These are phyloP conservation scores for Xiphophorus maculatus DNA, from an alignment of 2,113 vertebrate genomes.

Conservation along the genomic window DNA sequence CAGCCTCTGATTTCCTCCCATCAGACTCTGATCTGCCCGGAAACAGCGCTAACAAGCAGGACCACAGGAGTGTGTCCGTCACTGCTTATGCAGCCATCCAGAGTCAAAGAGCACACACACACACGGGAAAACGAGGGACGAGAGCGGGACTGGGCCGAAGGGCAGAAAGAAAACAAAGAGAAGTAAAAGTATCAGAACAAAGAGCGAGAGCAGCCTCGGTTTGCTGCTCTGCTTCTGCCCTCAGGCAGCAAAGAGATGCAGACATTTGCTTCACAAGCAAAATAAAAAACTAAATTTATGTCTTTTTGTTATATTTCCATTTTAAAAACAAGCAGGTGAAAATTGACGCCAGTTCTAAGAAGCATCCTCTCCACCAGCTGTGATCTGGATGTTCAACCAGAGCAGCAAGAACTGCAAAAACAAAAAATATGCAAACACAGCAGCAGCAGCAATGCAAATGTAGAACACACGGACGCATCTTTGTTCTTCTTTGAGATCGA, in stretches of 20 bases:
- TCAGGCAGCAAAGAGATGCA: slow-evolving; percentile 5
- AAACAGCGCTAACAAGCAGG: slow-evolving; percentile 65
- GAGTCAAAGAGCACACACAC: slow-evolving; percentile 30
- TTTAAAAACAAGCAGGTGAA: background rate
- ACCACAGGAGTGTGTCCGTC: slow-evolving; percentile 39
- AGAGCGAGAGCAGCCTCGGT: background rate
- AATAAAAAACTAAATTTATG: background rate
- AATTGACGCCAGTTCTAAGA: background rate
- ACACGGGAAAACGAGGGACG: slow-evolving; percentile 9
- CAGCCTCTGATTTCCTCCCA: slow-evolving; percentile 20
- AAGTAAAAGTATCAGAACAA: slow-evolving; percentile 2
- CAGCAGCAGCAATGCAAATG: background rate
- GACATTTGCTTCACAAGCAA: background rate
- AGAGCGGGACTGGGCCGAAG: slow-evolving; percentile 15
- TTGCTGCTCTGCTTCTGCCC: background rate
- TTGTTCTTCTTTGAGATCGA: background rate
- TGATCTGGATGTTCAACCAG: slow-evolving; percentile 18
- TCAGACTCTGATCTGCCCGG: slow-evolving; percentile 60
- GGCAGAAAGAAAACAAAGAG: slow-evolving; percentile 16
- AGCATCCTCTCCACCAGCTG: slow-evolving; percentile 20
- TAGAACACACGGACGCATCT: background rate
- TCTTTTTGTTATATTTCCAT: background rate
- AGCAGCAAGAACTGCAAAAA: background rate
- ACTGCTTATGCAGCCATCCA: slow-evolving; percentile 59
- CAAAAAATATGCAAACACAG: slow-evolving; percentile 28